Percentiles rank a stretch among this genome's conserved stretches.
These are phyloP conservation scores for Luperina testacea DNA, from an alignment of 2,888 invertebrate genomes.

Conservation along the genomic window DNA sequence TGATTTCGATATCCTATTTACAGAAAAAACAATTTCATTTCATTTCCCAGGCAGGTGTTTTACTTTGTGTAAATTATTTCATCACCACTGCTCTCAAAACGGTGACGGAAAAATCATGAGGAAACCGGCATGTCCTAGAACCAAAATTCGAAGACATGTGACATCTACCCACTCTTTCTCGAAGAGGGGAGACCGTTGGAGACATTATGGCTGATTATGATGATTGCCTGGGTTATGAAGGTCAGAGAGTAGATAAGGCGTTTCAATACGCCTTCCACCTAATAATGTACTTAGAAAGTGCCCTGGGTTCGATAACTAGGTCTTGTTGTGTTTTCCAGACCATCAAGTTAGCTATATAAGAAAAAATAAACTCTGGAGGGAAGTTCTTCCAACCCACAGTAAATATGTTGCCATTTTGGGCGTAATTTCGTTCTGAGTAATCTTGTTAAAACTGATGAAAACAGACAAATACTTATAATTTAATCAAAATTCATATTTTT, in stretches of 20 bases:
- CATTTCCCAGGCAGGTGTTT: neutral
- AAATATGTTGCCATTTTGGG: neutral
- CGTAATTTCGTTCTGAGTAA: neutral
- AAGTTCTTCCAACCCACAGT: neutral
- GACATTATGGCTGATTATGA: neutral
- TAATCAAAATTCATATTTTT: conserved; percentile 31
- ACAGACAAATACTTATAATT: conserved; percentile 7
- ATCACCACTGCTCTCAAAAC: neutral
- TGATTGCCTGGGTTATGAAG: neutral
- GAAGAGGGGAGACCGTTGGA: neutral
- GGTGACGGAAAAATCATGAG: neutral
- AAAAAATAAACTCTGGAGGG: neutral
- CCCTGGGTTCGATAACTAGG: neutral
- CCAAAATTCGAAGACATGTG: neutral
- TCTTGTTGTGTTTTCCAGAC: neutral
- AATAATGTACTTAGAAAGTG: neutral
- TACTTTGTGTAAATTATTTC: no score
- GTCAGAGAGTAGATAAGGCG: neutral
- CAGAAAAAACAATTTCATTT: no score
- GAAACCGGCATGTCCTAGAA: neutral
- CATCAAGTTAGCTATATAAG: neutral
- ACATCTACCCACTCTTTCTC: neutral
- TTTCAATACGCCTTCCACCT: neutral
- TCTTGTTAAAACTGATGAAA: conserved; percentile 6
- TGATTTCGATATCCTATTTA: no score